Evolutionary conservation across 2,113 vertebrate species (phyloP), one percentile per base, ranked within the genome.

Genomic region (Galeopterus variegatus): DNA sequence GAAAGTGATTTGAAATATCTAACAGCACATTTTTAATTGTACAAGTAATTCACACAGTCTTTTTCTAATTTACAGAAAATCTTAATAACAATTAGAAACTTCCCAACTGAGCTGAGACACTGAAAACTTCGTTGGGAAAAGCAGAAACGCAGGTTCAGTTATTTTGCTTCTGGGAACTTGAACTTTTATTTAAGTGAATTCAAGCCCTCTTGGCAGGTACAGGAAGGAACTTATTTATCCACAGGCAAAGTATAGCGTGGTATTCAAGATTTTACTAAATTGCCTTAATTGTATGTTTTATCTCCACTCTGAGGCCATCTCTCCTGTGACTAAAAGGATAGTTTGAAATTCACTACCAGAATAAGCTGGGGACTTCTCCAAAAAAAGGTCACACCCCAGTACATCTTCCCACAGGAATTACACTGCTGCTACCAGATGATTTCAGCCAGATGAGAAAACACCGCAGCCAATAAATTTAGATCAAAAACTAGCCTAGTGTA

Each of bases 301-400:
- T 73, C 73, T 67, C 75, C 21, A 33, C n/a, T 76, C 23, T 1
- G 5, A 81, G 64, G 84, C 31, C 26, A 0, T 7, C 31, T 56
- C 45, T 81, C n/a, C 79, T 19, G 12, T 0, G 3, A 73, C 45
- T n/a, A 5, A 54, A 9, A 21, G 28, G 56, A 45, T 50, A 13
- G 13, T 7, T 67, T 6, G 48, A n/a, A 31, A 9, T 10, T 79
- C 10, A 4, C 58, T 24, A 8, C 28, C 58, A 18, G 48, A 73
- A 26, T 28, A 64, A 69, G 70, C 41, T 9, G 84, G 67, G 64
- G n/a, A 70, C n/a, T 33, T 8, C 73, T 87, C 62, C 21, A 8
- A 10, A 79, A 2, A 2, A 1, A 1, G 1, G 75, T 33, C 80
- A 6, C 11, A 1, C 26, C 8, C 18, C 36, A 3, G 67, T 7